A percentile compares a stretch with the other conserved stretches of the same genome.
Evolutionary conservation across 2,113 vertebrate genomes (phyloP).

Genomic region (Galbula dea): DNA sequence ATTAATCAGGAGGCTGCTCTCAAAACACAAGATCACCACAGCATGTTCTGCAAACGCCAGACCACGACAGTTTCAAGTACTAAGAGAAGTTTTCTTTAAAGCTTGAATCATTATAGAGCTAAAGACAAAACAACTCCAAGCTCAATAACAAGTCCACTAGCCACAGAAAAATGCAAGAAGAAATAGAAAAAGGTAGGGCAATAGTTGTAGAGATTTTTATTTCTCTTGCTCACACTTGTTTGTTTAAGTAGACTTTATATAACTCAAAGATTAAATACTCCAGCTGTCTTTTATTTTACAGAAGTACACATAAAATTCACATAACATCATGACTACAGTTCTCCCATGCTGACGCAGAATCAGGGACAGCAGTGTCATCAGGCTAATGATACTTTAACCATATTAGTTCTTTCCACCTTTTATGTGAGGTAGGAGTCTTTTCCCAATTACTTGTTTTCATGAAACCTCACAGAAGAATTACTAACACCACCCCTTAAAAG

Average conservation of each 20-base stretch:
- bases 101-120: not conserved
- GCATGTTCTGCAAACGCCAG: not conserved
- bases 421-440: not conserved
- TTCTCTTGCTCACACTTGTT: not conserved
- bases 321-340: not conserved
- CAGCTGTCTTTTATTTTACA: not conserved
- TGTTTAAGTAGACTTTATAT: not conserved
- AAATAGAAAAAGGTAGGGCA: not conserved
- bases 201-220: not conserved
- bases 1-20: not conserved
- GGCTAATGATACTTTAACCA: not conserved
- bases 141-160: not conserved
- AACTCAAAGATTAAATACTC: not conserved
- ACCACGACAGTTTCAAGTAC: not conserved
- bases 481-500: not conserved
- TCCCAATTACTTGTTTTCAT: not conserved
- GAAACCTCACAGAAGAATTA: not conserved
- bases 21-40: not conserved
- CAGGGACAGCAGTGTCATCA: not conserved
- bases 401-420: not conserved
- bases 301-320: not conserved
- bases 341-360: not conserved
- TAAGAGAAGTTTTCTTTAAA: not conserved
- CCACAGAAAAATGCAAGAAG: not conserved
- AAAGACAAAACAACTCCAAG: not conserved